phyloP scores from a whole-genome alignment of 2,113 vertebrate genomes.

The Ceratotherium simum region DNA sequence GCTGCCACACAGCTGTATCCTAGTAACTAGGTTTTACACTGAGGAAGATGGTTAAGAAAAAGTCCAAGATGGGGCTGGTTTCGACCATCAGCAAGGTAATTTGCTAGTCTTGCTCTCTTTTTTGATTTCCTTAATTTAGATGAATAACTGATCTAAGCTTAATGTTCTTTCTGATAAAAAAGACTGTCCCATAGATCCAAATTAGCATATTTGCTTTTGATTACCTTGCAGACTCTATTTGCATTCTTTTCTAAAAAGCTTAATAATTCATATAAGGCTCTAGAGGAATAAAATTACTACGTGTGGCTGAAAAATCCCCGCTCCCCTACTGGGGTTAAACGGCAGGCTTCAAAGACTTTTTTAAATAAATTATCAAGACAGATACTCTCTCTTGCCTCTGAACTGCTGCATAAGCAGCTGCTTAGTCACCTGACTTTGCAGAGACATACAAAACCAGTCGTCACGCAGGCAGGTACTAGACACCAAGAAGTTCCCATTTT shows the following conservation, averaged over 20 bases:
- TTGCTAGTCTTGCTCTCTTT: slow-evolving; percentile 56
- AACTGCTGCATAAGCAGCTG: slow-evolving; percentile 51
- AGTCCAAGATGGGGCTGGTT: slow-evolving; percentile 48
- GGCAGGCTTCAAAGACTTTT: slow-evolving; percentile 69
- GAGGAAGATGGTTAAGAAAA: slow-evolving; percentile 73
- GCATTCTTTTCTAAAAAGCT: slow-evolving; percentile 63
- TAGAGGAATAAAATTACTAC: slow-evolving; percentile 60
- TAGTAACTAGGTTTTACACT: slow-evolving; percentile 76
- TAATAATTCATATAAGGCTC: slow-evolving; percentile 71
- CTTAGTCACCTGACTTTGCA: not conserved
- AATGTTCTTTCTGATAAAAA: slow-evolving; percentile 73
- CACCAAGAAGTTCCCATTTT: not conserved
- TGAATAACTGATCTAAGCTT: slow-evolving; percentile 63
- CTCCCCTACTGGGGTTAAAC: slow-evolving; percentile 58
- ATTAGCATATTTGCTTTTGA: slow-evolving; percentile 78
- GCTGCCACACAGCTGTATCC: slow-evolving; percentile 60
- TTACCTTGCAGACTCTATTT: slow-evolving; percentile 75
- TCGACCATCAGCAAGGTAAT: slow-evolving; percentile 50
- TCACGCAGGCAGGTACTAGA: not conserved
- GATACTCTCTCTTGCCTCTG: slow-evolving; percentile 52
- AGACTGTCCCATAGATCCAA: slow-evolving; percentile 57
- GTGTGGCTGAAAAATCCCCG: slow-evolving; percentile 47
- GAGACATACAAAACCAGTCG: not conserved
- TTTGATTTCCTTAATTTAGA: slow-evolving; percentile 61
- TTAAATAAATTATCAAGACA: slow-evolving; percentile 72